Evolutionary conservation across 1,140 invertebrate species (phyloP).

Genomic region (Atta texana): DNA sequence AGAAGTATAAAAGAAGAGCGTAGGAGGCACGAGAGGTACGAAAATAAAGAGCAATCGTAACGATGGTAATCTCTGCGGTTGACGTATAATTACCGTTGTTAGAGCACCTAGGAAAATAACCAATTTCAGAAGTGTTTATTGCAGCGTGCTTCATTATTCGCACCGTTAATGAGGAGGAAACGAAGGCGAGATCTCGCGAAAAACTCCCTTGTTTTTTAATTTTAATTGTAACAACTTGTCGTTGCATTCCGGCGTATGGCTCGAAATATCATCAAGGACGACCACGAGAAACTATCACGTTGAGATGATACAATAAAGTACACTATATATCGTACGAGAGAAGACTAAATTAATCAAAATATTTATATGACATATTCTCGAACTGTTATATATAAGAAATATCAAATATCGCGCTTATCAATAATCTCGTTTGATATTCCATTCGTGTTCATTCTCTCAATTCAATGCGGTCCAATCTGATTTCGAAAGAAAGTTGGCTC

Average conservation of each 20-base stretch:
- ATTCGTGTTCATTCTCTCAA: neutral
- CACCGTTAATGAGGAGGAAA: slow-evolving; percentile 74
- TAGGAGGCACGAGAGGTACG: slow-evolving; percentile 40
- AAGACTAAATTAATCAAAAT: slow-evolving; percentile 19
- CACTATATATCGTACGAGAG: neutral
- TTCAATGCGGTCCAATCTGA: neutral
- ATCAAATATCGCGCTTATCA: neutral
- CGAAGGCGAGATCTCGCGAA: slow-evolving; percentile 27
- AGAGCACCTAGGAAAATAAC: slow-evolving; percentile 81
- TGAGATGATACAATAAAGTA: neutral
- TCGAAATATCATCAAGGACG: slow-evolving; percentile 3
- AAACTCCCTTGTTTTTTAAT: slow-evolving; percentile 69
- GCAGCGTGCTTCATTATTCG: slow-evolving; percentile 75
- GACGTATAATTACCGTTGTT: slow-evolving; percentile 80
- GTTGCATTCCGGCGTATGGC: neutral
- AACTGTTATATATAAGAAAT: neutral
- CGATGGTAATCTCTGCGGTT: slow-evolving; percentile 82
- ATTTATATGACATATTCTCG: neutral
- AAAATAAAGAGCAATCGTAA: slow-evolving; percentile 83
- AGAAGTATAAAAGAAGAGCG: slow-evolving; percentile 43
- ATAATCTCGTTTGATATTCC: slow-evolving; percentile 28
- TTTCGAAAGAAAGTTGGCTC: slow-evolving; percentile 39
- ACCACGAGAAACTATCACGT: neutral
- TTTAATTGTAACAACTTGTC: slow-evolving; percentile 66
- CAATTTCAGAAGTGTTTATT: slow-evolving; percentile 83